Evolutionary conservation across 1,140 invertebrate species (phyloP).

Genomic region (Eciton burchellii): DNA sequence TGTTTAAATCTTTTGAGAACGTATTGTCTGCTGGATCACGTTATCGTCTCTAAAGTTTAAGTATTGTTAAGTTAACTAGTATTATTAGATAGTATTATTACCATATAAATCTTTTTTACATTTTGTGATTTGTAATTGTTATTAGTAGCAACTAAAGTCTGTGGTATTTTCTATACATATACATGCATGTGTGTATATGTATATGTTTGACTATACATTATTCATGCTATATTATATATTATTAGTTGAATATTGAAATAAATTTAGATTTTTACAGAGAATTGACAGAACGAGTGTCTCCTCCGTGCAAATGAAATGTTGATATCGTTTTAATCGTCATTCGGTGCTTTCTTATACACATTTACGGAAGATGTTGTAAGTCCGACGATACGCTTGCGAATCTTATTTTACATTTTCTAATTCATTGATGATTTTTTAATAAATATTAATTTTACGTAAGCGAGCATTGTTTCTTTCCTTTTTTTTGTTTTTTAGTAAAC

Average conservation of each 20-base stretch:
- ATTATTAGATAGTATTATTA: not conserved
- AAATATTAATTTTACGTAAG: slow-evolving; percentile 23
- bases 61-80: slow-evolving; percentile 1
- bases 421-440: slow-evolving; percentile 7
- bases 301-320: not conserved
- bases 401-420: not conserved
- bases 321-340: slow-evolving; percentile 6
- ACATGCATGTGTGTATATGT: too few relatives aligned
- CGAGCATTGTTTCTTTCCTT: too few relatives aligned
- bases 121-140: not conserved
- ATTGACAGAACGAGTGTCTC: not conserved
- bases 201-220: too few relatives aligned
- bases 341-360: not conserved
- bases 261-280: not conserved
- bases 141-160: slow-evolving; percentile 14
- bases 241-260: not conserved
- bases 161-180: not conserved
- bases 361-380: not conserved
- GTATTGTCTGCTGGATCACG: not conserved
- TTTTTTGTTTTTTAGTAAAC: slow-evolving; percentile 35
- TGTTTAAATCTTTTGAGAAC: not conserved
- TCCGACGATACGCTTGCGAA: not conserved
- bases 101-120: not conserved
- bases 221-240: slow-evolving; percentile 13
- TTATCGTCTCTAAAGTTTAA: not conserved